Percentiles rank a stretch among this genome's conserved stretches.
Conservation (phyloP, 2,888 invertebrate genomes). For the Brenthis hecate region DNA sequence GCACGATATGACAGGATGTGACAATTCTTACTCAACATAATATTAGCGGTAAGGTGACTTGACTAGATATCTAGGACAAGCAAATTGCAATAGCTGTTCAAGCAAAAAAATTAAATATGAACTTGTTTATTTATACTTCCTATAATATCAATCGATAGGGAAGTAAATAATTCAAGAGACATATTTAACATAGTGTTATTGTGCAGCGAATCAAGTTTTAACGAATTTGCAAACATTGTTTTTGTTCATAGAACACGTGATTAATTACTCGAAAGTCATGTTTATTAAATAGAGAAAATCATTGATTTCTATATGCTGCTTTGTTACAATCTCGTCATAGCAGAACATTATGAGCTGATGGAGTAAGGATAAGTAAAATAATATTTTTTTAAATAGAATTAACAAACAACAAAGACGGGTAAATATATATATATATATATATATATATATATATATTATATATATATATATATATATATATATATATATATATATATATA, state of each 20-base stretch:
- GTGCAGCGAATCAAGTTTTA: neutral
- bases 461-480: too few relatives aligned
- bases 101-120: slow-evolving; percentile 11
- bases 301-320: neutral
- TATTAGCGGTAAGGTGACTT: slow-evolving; percentile 23
- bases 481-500: too few relatives aligned
- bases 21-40: slow-evolving; percentile 39
- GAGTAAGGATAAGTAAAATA: too few relatives aligned
- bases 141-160: neutral
- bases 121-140: slow-evolving; percentile 16
- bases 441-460: too few relatives aligned
- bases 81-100: slow-evolving; percentile 32
- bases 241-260: neutral
- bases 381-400: too few relatives aligned
- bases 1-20: slow-evolving; percentile 40
- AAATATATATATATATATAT: too few relatives aligned
- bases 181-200: neutral
- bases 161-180: slow-evolving; percentile 2
- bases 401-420: too few relatives aligned
- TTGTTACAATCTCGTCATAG: too few relatives aligned
- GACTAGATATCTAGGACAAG: slow-evolving; percentile 38
- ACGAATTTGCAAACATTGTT: neutral
- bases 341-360: too few relatives aligned
- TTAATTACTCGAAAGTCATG: slow-evolving; percentile 3
- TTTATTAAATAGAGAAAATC: slow-evolving; percentile 17